Evolutionary conservation across 1,140 invertebrate species (phyloP).

Genomic region (Leptinotarsa undecemlineata): DNA sequence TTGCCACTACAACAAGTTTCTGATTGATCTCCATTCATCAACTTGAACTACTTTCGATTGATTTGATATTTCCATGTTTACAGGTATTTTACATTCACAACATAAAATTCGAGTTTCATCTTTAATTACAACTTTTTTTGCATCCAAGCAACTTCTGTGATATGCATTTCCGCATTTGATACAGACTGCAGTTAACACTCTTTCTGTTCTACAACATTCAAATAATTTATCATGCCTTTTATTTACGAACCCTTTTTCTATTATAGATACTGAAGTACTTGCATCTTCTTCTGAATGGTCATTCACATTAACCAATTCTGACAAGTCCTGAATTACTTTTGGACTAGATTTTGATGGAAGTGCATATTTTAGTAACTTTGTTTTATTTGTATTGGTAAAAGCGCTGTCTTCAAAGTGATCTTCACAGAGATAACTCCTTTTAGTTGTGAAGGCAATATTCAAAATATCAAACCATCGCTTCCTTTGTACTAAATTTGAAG

Average conservation of each 20-base stretch:
- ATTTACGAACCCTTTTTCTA: background rate
- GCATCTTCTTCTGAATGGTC: too few species aligned
- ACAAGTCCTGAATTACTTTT: too few species aligned
- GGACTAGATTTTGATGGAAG: too few species aligned
- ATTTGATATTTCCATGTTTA: background rate
- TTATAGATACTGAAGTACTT: too few species aligned
- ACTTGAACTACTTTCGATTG: background rate
- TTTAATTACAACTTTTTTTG: background rate
- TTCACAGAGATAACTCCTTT: too few species aligned
- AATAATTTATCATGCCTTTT: background rate
- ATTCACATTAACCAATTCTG: background rate
- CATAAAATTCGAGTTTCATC: constrained; percentile 9
- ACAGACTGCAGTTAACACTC: background rate
- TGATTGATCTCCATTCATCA: background rate
- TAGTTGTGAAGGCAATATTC: too few species aligned
- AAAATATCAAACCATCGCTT: too few species aligned
- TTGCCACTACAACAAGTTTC: background rate
- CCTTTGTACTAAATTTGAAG: too few species aligned
- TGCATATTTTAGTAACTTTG: too few species aligned
- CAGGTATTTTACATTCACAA: background rate
- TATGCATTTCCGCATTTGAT: constrained; percentile 10
- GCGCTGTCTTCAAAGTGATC: too few species aligned
- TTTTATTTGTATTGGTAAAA: too few species aligned
- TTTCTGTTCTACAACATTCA: constrained; percentile 11
- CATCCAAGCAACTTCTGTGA: constrained; percentile 12